Percentiles rank a stretch among this genome's conserved stretches.
phyloP scores from a whole-genome alignment of 2,797 vertebrate species.

The Aratinga solstitialis region DNA sequence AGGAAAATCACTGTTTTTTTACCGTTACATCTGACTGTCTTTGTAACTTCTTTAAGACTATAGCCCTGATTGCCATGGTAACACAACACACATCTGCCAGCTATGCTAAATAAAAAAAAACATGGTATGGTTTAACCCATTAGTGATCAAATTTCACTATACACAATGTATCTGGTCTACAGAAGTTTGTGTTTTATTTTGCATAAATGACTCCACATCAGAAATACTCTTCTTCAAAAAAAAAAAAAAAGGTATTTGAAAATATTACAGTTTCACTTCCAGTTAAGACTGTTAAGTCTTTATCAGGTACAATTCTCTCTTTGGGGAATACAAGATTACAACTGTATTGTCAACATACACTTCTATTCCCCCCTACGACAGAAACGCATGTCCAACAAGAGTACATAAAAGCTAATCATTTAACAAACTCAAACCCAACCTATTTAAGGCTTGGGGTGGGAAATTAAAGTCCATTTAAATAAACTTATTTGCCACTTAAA shows the following conservation, averaged over 20 bases:
- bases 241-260: background rate
- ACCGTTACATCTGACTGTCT: slow-evolving; percentile 73
- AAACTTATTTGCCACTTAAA: slow-evolving; percentile 30
- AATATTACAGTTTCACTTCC: background rate
- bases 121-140: slow-evolving; percentile 70
- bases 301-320: background rate
- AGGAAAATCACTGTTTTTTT: slow-evolving; percentile 74
- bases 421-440: background rate
- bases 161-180: background rate
- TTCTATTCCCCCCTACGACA: background rate
- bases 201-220: background rate
- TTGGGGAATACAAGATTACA: background rate
- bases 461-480: background rate
- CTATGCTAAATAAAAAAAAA: slow-evolving; percentile 53
- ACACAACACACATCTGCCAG: slow-evolving; percentile 81
- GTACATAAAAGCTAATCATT: background rate
- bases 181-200: background rate
- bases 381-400: background rate
- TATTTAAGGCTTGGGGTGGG: background rate
- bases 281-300: background rate
- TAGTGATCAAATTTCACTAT: background rate
- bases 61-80: slow-evolving; percentile 75
- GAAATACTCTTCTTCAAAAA: background rate
- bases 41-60: slow-evolving; percentile 76
- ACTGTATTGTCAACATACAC: background rate